Percentiles rank a stretch among this genome's conserved stretches.
Conservation (phyloP, 2,888 invertebrate species). For the Archips xylosteana region DNA sequence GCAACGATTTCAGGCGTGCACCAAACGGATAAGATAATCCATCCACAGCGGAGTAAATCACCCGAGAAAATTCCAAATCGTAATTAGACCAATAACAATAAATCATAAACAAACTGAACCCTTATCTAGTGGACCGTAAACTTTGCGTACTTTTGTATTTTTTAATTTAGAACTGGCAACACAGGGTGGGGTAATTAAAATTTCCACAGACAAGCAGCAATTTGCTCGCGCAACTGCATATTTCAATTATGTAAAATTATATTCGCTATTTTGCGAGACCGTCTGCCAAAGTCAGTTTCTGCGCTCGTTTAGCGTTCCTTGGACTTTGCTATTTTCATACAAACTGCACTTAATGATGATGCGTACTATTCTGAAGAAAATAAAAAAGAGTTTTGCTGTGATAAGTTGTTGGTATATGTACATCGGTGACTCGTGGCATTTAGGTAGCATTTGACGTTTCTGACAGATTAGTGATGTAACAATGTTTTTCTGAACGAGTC, state of each 20-base stretch:
- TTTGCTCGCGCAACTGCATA: not conserved
- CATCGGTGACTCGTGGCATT: too few species aligned
- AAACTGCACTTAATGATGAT: too few species aligned
- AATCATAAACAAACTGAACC: slow-evolving; percentile 5
- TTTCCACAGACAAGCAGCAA: not conserved
- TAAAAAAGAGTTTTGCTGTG: too few species aligned
- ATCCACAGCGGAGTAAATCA: not conserved
- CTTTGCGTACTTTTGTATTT: slow-evolving; percentile 9
- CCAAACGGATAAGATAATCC: not conserved
- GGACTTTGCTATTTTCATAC: too few species aligned
- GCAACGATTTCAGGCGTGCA: not conserved
- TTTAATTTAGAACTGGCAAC: slow-evolving; percentile 9
- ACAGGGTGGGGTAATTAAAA: not conserved
- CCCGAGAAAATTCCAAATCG: not conserved
- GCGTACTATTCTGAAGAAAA: too few species aligned
- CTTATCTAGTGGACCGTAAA: slow-evolving; percentile 15
- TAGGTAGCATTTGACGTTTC: too few species aligned
- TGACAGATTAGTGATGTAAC: too few species aligned
- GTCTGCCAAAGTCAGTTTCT: too few species aligned
- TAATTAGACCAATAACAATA: slow-evolving; percentile 14
- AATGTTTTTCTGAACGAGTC: too few species aligned
- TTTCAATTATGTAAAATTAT: not conserved
- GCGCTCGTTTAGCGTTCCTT: too few species aligned
- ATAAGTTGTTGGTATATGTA: too few species aligned
- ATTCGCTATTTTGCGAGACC: not conserved